Evolutionary conservation across 2,888 invertebrate species (phyloP), one percentile per base, ranked within the genome.

Genomic region (Dioctria linearis): DNA sequence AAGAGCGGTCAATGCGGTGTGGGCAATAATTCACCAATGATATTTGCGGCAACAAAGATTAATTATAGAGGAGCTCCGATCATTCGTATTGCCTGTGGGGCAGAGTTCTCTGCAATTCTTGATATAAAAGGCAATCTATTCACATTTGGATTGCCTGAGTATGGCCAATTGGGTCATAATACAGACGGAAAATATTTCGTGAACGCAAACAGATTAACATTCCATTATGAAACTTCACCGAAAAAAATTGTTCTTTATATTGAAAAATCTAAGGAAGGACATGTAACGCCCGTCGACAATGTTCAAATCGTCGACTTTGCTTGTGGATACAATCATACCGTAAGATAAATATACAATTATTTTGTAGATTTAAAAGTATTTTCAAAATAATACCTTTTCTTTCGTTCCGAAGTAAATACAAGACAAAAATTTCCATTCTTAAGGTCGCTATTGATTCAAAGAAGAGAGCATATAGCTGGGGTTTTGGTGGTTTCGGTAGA

Each of bases 171-270:
- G 69, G 97, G 98, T 40, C 97, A 98, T 88, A 98, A 98, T 88
- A 96, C 97, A 0, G 98, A 98, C 88, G 98, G 98, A 39, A 96
- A 97, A 88, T 98, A 96, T 88, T 97, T 98, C 89, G 94, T 96
- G 81, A 96, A 95, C 11, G 95, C 94, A 83, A 97, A 95, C 54
- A 97, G 96, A 87, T 90, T 98, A 86, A 94, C 95, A 84, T 98
- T 93, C 90, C 94, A 95, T 87, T 96, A 93, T 88, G 96, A 96
- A 89, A 93, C 94, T 78, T 91, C 93, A 69, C 98, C 98, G 5
- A 95, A 96, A 86, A 93, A 95, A 85, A 92, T 98, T 78, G 93
- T 94, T 6, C 90, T 95, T 42, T 98, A 94, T 89, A 94, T 97
- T 83, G 97, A 98, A 88, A 96, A 96, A 88, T 92, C 91, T 82